A percentile compares a stretch with the other conserved stretches of the same genome.
Conservation (phyloP, 2,888 invertebrate species). For the Lathronympha strigana region DNA sequence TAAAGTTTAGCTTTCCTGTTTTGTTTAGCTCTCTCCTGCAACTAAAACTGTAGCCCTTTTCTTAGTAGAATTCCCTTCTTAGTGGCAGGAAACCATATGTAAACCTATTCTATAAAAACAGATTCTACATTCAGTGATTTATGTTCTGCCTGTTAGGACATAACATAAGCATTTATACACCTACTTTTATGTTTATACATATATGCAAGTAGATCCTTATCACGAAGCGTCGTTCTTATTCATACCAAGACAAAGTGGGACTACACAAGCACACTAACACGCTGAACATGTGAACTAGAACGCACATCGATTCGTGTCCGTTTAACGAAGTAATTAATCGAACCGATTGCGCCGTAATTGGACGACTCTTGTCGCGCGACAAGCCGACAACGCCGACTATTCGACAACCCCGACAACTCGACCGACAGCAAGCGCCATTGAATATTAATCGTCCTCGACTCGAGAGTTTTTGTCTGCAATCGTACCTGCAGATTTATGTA, state of each 20-base stretch:
- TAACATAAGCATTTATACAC: too few species aligned
- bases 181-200: too few species aligned
- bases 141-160: too few species aligned
- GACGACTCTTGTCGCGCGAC: slow-evolving; percentile 61
- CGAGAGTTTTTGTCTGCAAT: slow-evolving; percentile 62
- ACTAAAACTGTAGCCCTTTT: too few species aligned
- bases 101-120: too few species aligned
- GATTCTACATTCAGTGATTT: too few species aligned
- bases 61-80: too few species aligned
- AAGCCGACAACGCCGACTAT: slow-evolving; percentile 48
- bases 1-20: too few species aligned
- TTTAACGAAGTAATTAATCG: slow-evolving; percentile 67
- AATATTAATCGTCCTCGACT: slow-evolving; percentile 68
- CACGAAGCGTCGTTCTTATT: not conserved
- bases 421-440: slow-evolving; percentile 60
- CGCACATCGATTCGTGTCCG: slow-evolving; percentile 50
- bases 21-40: too few species aligned
- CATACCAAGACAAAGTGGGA: not conserved
- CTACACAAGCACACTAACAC: not conserved
- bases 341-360: slow-evolving; percentile 68
- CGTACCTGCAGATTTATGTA: slow-evolving; percentile 43
- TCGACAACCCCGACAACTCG: slow-evolving; percentile 17
- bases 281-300: slow-evolving; percentile 3
- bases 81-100: too few species aligned
- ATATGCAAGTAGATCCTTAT: too few species aligned